Base-by-base conservation (phyloP, 1,140 invertebrate genomes). In the Cardiocondyla obscurior region DNA sequence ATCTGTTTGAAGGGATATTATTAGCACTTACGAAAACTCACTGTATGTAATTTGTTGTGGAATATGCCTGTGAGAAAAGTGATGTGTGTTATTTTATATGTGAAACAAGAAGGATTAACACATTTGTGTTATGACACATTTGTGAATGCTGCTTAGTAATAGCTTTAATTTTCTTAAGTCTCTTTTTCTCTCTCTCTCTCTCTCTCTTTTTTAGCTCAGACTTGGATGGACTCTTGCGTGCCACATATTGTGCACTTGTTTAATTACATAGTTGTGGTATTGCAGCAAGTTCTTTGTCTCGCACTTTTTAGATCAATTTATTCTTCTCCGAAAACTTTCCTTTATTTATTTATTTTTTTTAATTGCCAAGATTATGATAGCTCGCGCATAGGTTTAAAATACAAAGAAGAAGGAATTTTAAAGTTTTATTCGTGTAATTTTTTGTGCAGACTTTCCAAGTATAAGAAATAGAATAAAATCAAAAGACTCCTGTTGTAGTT, bases 31-130 rank as follows among this genome's bases (percentile, higher is more conserved):
- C 53, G 65, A 0, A 16, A 65, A 39, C 12, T 39, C 42, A 19
- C 25, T 64, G n/a, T 62, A 22, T 53, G 22, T 39, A 79, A 12
- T 42, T 77, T 49, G 8, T 53, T 51, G 12, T 39, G 22, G 12
- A 79, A 7, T 79, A 69, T 79, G 46, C 74, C 16, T 79, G 74
- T 22, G 55, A 79, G 36, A 6, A n/a, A 53, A 69, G 33, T 67
- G 7, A 16, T 79, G 46, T 60, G 25, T 76, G 25, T 44, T 33
- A 64, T 7, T 51, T 28, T 39, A 49, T 69, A 19, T 79, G 33
- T 79, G 14, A 67, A 16, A 42, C 16, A 67, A 67, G 10, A 69
- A 16, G 25, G 12, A 25, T 7, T 51, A 39, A 69, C 30, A 76
- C 39, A 46, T 19, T 33, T 62, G n/a, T 77, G n/a, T 44, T n/a